These are phyloP conservation scores for Phymanthus crucifer DNA, from an alignment of 92 coral and sea anemone species.

Conservation along the genomic window DNA sequence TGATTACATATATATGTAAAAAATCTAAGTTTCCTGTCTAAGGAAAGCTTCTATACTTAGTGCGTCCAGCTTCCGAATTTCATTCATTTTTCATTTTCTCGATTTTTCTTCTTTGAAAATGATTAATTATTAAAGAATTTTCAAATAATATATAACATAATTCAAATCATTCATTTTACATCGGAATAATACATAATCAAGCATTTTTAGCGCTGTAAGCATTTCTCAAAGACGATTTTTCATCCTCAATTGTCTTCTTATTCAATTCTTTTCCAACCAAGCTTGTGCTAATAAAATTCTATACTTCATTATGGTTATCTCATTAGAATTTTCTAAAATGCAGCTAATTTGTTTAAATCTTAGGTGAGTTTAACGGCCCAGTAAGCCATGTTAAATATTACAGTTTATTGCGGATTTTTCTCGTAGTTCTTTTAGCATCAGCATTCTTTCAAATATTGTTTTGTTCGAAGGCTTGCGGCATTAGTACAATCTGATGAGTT, in stretches of 20 bases:
- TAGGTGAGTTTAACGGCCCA: neutral
- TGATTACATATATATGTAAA: conserved; percentile 15
- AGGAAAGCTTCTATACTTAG: conserved; percentile 5
- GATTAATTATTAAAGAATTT: conserved; percentile 6
- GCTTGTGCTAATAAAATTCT: conserved; percentile 1
- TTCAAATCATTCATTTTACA: conserved; percentile 1
- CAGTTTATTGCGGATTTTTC: neutral
- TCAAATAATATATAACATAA: conserved; percentile 27
- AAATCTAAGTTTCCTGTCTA: neutral
- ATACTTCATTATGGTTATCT: neutral
- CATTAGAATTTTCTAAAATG: conserved; percentile 5
- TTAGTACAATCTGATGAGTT: neutral
- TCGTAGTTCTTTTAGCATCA: neutral
- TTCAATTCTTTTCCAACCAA: conserved; percentile 15
- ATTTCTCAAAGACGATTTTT: conserved; percentile 34
- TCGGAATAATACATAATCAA: neutral
- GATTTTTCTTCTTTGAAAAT: neutral
- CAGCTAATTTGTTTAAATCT: neutral
- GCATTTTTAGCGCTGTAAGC: neutral
- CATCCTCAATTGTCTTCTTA: conserved; percentile 15
- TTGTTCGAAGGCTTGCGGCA: neutral
- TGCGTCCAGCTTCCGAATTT: conserved; percentile 5
- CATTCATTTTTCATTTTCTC: conserved; percentile 1
- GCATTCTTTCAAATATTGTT: neutral
- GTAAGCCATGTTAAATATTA: neutral